A percentile compares a stretch with the other conserved stretches of the same genome.
Evolutionary conservation across 2,113 vertebrate species (phyloP).

Genomic region (Callorhinus ursinus): DNA sequence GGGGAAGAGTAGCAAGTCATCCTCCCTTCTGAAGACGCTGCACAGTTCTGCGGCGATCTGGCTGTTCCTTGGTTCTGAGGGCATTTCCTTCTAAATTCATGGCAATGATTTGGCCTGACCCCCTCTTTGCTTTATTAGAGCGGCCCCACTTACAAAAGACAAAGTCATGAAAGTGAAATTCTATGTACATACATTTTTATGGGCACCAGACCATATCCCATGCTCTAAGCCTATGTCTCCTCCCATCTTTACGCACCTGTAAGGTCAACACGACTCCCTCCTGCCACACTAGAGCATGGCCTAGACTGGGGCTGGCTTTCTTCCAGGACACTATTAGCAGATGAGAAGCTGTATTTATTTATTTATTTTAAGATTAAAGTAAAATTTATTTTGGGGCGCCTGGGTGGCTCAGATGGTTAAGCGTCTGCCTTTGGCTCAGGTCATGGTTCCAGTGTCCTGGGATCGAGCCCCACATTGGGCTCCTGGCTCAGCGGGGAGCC

Average conservation of each 20-base stretch:
- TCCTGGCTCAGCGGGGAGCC: too few relatives aligned
- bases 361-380: background rate
- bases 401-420: too few relatives aligned
- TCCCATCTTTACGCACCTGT: background rate
- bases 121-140: slow-evolving; percentile 31
- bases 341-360: background rate
- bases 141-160: background rate
- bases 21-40: background rate
- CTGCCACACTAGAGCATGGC: background rate
- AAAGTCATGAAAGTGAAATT: background rate
- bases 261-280: background rate
- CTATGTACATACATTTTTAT: background rate
- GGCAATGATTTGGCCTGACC: background rate
- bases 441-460: too few relatives aligned
- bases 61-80: background rate
- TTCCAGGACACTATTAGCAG: background rate
- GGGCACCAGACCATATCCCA: background rate
- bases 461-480: too few relatives aligned
- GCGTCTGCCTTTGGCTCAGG: too few relatives aligned
- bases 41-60: background rate
- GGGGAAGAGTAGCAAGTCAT: background rate
- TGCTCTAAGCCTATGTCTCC: background rate
- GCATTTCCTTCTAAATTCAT: background rate
- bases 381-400: background rate
- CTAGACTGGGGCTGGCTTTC: background rate